Evolutionary conservation across 2,888 invertebrate species (phyloP), one percentile per base, ranked within the genome.

Genomic region (Eupithecia dodoneata): DNA sequence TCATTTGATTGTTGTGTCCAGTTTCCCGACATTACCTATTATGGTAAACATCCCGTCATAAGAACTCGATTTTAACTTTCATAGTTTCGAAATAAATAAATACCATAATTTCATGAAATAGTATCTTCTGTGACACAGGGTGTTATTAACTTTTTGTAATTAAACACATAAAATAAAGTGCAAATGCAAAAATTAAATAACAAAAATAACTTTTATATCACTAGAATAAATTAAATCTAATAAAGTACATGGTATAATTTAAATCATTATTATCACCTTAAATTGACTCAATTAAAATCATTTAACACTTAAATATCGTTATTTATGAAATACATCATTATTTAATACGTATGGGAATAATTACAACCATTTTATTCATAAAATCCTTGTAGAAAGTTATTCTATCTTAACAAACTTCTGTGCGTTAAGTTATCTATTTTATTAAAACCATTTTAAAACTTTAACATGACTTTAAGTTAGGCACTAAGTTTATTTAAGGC

Each of bases 191-290:
- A 77, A 59, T 59, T 59, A 69, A 76, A 70, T 78, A 80, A 79
- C 78, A 79, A 80, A 77, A 76, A 83, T 81, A 84, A 70, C 74
- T 75, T 76, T 80, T 79, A 79, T 79, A 84, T 45, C 67, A 85
- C 84, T 86, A 87, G 83, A 84, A 84, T 81, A 85, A 86, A 83
- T 87, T 86, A 83, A 81, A 85, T 79, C 84, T 83, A 83, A 79
- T 81, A 81, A 80, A 82, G 72, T 80, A 81, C 81, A 71, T 76
- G 18, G 47, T 75, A 76, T 75, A 74, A 45, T 74, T 79, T 75
- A 79, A 69, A 69, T 45, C 67, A 79, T 78, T 63, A 79, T 81
- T 82, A 81, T 82, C 80, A 81, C 81, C 80, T 78, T 80, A 81
- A 72, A 82, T 82, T 81, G 80, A 82, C 82, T 81, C 78, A 78